A percentile compares a stretch with the other conserved stretches of the same genome.
phyloP scores from a whole-genome alignment of 2,888 invertebrate species.

The Ditylenchus weischeri region DNA sequence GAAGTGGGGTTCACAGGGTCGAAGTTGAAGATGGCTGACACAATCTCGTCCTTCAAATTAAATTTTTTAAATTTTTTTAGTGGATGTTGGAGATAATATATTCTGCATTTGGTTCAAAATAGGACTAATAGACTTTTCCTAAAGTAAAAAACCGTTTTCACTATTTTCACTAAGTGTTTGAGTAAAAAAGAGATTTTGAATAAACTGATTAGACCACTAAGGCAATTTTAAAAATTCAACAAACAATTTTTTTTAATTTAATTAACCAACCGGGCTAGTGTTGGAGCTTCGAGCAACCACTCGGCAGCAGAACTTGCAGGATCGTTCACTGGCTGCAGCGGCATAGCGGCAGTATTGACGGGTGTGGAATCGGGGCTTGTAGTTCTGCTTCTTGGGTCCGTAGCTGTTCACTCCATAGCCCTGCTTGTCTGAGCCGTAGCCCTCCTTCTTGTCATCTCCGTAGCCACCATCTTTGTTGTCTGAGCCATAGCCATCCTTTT shows the following conservation, averaged over 20 bases:
- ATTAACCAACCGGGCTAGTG: constrained; percentile 33
- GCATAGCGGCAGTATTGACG: constrained; percentile 39
- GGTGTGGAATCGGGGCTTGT: constrained; percentile 27
- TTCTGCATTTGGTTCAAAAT: too few species aligned
- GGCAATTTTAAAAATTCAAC: too few species aligned
- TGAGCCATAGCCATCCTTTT: constrained; percentile 13
- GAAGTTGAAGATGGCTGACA: constrained; percentile 38
- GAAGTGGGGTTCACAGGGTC: constrained; percentile 33
- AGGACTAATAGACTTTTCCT: too few species aligned
- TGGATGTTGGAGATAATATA: too few species aligned
- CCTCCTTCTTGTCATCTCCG: constrained; percentile 10
- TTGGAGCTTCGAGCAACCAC: constrained; percentile 38
- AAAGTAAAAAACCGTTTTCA: too few species aligned
- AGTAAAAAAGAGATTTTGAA: too few species aligned
- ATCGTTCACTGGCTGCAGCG: constrained; percentile 28
- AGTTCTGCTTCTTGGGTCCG: background rate
- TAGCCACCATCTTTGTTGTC: constrained; percentile 8
- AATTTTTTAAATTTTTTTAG: too few species aligned
- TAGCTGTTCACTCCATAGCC: background rate
- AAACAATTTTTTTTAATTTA: background rate
- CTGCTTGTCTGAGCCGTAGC: constrained; percentile 13
- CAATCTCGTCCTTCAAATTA: constrained; percentile 35
- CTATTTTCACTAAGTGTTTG: too few species aligned
- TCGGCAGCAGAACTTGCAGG: constrained; percentile 34
- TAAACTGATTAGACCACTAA: background rate